Evolutionary conservation across 2,797 vertebrate species (phyloP), one percentile per base, ranked within the genome.

Genomic region (Acanthopagrus latus): DNA sequence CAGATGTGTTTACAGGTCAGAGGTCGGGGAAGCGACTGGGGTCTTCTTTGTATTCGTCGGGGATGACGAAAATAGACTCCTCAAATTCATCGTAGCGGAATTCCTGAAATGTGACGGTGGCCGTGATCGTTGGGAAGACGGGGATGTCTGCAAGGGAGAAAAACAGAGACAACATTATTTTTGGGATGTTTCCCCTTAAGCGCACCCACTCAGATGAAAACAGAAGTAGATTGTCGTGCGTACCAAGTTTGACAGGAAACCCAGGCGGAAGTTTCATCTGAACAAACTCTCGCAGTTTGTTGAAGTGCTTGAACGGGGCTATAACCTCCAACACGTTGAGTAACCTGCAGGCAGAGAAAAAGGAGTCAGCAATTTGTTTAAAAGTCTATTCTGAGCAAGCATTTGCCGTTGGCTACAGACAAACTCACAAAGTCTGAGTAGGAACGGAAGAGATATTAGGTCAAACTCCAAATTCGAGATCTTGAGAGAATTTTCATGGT

Each of bases 271-370:
- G 97, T 86, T 99, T 99, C 98, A 99, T 98, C 91, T 99, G 97
- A 82, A 99, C 97, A 88, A 99, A 99, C 94, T 99, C 98, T 92
- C 97, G 88, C 88, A 99, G 97, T 92, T 99, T 99, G 96, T 97
- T 99, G 97, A 99, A 99, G 95, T 99, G 98, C 95, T 99, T 99
- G 95, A 99, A 99, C 54, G 98, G 98, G 80, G 98, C 98, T 64
- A 99, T 95, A 83, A 99, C 97, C 94, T 99, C 98, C 95, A 99
- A 94, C 91, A 99, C 97, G 92, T 98, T 99, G 90, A 99, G 93
- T 90, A 99, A 95, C 82, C 98, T 99, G 94, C 33, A 88, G 91
- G 74, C 38, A 80, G 71, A 83, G 21, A 33, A 48, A 21, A 67
- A 54, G 7, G 5, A 81, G 48, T 74, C 44, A 70, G 56, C 5